Evolutionary conservation across 2,797 vertebrate genomes (phyloP), one percentile per base, ranked within the genome.

Genomic region (Microctenopoma steveboyesi): DNA sequence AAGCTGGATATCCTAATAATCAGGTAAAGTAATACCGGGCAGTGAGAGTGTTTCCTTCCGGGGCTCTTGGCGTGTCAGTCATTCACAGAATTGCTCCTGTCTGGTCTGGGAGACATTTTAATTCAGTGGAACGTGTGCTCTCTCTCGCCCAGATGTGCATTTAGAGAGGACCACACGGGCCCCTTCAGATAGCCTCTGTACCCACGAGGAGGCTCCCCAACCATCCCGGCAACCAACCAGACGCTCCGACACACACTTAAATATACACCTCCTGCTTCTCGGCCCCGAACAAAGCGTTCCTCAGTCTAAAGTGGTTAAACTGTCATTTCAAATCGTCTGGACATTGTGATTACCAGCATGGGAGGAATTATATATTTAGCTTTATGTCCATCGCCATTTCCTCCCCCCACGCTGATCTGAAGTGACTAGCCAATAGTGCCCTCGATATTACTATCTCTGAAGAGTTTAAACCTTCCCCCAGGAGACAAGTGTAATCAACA

Each of bases 311-410:
- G 94, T 94, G 93, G 95, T 96, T 95, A 95, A 96, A 92, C 95
- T 96, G 96, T 96, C 96, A 93, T 93, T 93, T 94, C 55, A 90
- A 95, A 95, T 95, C 91, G 92, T 92, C 91, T 93, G 93, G 87
- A 92, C 91, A 77, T 94, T 89, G 91, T 96, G 95, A 96, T 97
- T 95, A 96, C 94, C 93, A 88, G 94, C 93, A 93, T 93, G 82
- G 84, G 83, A 93, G 92, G 83, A 88, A 92, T 93, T 89, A 95
- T 87, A 59, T 94, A 93, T 97, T 97, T 96, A 95, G 95, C 93
- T 96, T 96, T 84, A 90, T 92, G 95, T 97, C 96, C 72, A 6
- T 86, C 89, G 82, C 91, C 94, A 98, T 98, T 98, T 98, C 96
- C 96, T 95, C 92, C 86, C 93, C 94, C 88, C 57, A 83, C 92